phyloP scores from a whole-genome alignment of 92 coral and sea anemone genomes.

The Palythoa heliodiscus region DNA sequence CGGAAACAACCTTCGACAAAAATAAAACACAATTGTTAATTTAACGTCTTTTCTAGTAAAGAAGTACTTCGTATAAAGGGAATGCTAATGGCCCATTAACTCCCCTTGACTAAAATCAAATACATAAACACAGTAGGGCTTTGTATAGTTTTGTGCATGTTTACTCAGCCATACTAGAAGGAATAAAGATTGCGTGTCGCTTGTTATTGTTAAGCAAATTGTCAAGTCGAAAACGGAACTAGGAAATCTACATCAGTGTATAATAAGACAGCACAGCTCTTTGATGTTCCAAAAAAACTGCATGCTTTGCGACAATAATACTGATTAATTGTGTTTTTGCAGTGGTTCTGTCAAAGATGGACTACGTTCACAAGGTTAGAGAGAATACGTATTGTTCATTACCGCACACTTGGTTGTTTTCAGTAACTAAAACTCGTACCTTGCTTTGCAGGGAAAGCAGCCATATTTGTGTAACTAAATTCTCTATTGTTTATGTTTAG shows the following conservation, averaged over 20 bases:
- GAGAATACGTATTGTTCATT: not conserved
- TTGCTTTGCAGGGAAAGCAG: not conserved
- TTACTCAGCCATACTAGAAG: conserved; percentile 10
- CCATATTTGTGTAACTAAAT: not conserved
- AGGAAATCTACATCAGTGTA: not conserved
- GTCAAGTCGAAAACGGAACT: not conserved
- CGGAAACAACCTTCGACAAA: no score
- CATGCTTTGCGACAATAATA: not conserved
- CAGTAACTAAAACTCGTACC: no score
- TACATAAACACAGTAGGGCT: not conserved
- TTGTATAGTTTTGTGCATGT: not conserved
- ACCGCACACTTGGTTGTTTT: no score
- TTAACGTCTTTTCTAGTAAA: not conserved
- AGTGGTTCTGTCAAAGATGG: not conserved
- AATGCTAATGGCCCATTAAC: not conserved
- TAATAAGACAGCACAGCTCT: not conserved
- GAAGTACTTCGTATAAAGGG: not conserved
- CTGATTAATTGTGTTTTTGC: not conserved
- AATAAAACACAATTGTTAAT: not conserved
- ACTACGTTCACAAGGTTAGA: not conserved
- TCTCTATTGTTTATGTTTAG: not conserved
- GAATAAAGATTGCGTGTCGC: not conserved
- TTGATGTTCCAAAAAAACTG: not conserved
- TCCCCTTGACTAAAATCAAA: not conserved
- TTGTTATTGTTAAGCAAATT: conserved; percentile 29